Evolutionary conservation across 2,113 vertebrate genomes (phyloP).

Genomic region (Melospiza georgiana): DNA sequence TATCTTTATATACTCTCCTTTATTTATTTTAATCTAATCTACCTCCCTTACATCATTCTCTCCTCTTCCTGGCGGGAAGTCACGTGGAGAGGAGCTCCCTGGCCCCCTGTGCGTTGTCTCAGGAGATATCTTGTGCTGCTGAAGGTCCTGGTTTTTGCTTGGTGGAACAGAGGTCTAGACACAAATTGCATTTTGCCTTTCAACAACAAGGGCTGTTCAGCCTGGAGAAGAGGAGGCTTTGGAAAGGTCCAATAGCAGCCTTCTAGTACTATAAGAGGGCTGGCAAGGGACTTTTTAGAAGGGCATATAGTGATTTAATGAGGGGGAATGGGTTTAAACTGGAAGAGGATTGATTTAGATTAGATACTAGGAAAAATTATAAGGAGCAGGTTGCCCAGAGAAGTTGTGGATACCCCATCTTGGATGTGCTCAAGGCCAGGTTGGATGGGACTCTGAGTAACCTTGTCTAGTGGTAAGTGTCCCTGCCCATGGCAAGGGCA

Average conservation of each 20-base stretch:
- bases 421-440: not conserved
- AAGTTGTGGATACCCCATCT: not conserved
- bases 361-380: not conserved
- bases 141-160: not conserved
- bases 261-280: not conserved
- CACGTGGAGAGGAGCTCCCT: not conserved
- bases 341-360: not conserved
- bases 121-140: not conserved
- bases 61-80: constrained; percentile 11
- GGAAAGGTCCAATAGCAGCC: not conserved
- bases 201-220: not conserved
- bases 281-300: not conserved
- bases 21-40: constrained; percentile 49
- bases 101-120: not conserved
- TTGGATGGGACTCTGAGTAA: not conserved
- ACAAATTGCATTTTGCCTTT: not conserved
- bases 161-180: not conserved
- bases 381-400: not conserved
- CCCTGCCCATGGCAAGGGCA: not conserved
- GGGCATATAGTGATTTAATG: not conserved
- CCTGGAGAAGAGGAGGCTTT: not conserved
- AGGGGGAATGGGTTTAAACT: not conserved
- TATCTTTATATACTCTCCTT: not conserved
- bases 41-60: constrained; percentile 35
- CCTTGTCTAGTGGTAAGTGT: not conserved